Conservation (phyloP, 2,888 invertebrate genomes). For the Tyria jacobaeae region DNA sequence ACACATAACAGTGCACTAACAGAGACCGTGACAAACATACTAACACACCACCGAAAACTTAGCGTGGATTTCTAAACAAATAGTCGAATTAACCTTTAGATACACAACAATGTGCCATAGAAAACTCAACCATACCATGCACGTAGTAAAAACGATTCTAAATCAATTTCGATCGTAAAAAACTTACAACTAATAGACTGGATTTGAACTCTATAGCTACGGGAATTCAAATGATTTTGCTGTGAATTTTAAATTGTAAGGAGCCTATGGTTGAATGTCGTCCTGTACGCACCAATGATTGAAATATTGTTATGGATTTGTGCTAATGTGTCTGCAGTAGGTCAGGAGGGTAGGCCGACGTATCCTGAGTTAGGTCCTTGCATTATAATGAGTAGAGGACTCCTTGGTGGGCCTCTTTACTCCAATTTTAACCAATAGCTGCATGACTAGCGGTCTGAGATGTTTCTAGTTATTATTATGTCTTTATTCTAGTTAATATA, state of each 20-base stretch:
- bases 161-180: neutral
- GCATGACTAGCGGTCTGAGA: too few relatives aligned
- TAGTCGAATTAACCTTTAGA: conserved; percentile 58
- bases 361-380: conserved; percentile 62
- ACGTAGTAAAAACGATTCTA: neutral
- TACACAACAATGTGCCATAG: conserved; percentile 4
- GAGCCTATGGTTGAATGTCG: conserved; percentile 41
- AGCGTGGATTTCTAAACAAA: conserved; percentile 53
- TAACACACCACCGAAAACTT: conserved; percentile 49
- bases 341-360: conserved; percentile 68
- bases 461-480: too few relatives aligned
- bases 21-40: conserved; percentile 29
- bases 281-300: conserved; percentile 54
- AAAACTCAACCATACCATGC: conserved; percentile 38
- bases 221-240: conserved; percentile 18
- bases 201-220: conserved; percentile 40
- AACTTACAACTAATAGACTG: neutral
- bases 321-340: conserved; percentile 71
- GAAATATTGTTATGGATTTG: conserved; percentile 64
- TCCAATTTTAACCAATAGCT: conserved; percentile 1
- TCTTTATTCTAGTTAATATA: too few relatives aligned
- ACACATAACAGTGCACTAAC: conserved; percentile 53
- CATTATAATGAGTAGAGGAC: conserved; percentile 66
- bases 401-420: conserved; percentile 36
- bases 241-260: conserved; percentile 30